Evolutionary conservation across 2,888 invertebrate species (phyloP).

Genomic region (Sphecodes monilicornis): DNA sequence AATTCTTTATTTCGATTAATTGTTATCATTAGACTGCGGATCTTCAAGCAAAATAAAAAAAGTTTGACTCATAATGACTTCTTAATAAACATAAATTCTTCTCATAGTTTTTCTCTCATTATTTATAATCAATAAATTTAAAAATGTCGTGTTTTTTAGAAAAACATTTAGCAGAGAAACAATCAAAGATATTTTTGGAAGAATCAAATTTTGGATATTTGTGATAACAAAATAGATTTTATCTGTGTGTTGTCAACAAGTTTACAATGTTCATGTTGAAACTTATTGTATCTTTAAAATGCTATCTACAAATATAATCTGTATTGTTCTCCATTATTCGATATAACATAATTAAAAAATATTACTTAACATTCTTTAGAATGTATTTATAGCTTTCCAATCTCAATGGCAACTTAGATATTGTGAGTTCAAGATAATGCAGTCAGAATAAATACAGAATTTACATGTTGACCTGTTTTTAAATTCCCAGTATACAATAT

Average conservation of each 20-base stretch:
- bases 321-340: not conserved
- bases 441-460: not conserved
- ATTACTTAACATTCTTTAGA: not conserved
- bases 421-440: not conserved
- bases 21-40: not conserved
- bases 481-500: not conserved
- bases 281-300: not conserved
- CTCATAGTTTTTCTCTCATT: not conserved
- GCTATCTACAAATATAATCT: not conserved
- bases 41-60: no score
- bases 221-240: not conserved
- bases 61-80: no score
- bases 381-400: not conserved
- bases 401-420: not conserved
- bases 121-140: not conserved
- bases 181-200: not conserved
- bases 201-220: not conserved
- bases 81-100: not conserved
- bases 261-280: not conserved
- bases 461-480: not conserved
- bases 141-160: not conserved
- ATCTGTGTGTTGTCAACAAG: not conserved
- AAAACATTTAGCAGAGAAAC: not conserved
- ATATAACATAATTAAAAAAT: not conserved
- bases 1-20: not conserved